phyloP scores from a whole-genome alignment of 2,113 vertebrate species.

The Phrynocephalus versicolor region DNA sequence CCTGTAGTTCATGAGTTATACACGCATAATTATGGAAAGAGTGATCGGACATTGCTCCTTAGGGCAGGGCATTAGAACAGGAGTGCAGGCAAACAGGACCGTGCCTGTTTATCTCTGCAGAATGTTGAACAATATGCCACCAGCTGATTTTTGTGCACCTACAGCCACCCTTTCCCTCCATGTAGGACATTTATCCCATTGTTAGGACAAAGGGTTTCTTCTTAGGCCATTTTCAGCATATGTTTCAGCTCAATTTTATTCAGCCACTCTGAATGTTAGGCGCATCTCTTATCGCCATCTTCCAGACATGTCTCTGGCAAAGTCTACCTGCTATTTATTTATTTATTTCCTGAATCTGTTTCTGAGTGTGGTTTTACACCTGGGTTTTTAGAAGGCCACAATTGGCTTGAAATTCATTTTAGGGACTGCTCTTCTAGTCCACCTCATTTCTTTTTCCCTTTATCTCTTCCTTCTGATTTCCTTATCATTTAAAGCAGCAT shows the following conservation, averaged over 20 bases:
- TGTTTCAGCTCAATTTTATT: conserved; percentile 1
- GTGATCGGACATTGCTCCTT: neutral
- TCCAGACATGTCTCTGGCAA: neutral
- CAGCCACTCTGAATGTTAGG: neutral
- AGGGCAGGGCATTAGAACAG: neutral
- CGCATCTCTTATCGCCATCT: neutral
- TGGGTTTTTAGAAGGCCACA: neutral
- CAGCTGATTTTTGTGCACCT: neutral
- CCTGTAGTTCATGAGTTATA: neutral
- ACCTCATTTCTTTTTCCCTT: neutral
- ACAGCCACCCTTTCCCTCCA: neutral
- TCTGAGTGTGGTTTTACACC: neutral
- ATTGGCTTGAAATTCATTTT: conserved; percentile 2
- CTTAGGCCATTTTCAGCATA: neutral
- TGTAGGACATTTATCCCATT: neutral
- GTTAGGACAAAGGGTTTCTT: neutral
- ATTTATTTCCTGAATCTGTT: conserved; percentile 12
- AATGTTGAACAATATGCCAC: neutral
- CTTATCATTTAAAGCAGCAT: neutral
- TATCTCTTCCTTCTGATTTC: neutral
- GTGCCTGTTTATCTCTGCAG: neutral
- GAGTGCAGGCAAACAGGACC: neutral
- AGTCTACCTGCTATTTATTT: neutral
- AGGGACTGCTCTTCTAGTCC: neutral
- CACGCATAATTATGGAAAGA: neutral